Conservation (phyloP, 2,113 vertebrate species). For the Arothron firmamentum region DNA sequence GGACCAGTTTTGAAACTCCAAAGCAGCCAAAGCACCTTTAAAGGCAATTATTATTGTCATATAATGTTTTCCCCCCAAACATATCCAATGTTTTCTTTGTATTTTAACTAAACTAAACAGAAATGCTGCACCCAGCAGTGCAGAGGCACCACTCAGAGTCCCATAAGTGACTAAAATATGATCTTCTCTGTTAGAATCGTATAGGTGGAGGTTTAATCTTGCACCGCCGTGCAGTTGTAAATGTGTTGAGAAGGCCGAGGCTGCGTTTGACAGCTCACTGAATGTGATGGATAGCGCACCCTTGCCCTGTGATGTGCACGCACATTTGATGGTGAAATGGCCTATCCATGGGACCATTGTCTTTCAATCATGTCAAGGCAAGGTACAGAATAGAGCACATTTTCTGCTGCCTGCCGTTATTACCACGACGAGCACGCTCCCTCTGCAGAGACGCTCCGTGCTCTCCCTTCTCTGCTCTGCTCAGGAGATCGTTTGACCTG, state of each 20-base stretch:
- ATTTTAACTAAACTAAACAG: background rate
- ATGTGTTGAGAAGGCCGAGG: constrained; percentile 36
- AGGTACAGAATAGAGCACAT: constrained; percentile 69
- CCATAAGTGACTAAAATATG: constrained; percentile 10
- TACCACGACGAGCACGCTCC: constrained; percentile 58
- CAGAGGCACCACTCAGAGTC: constrained; percentile 1
- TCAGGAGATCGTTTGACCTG: constrained; percentile 34
- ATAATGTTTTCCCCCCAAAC: no score
- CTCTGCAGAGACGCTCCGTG: constrained; percentile 32
- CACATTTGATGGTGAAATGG: constrained; percentile 76
- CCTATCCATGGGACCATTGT: constrained; percentile 73
- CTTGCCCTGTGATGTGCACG: constrained; percentile 74
- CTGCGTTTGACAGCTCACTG: constrained; percentile 68
- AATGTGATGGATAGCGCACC: constrained; percentile 73
- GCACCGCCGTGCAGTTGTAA: constrained; percentile 53
- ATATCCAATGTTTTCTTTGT: background rate
- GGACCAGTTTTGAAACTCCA: no score
- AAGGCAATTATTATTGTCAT: no score
- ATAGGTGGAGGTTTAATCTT: constrained; percentile 54
- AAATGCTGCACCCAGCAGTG: background rate
- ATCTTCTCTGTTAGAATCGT: constrained; percentile 33
- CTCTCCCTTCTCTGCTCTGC: constrained; percentile 18
- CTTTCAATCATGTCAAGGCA: constrained; percentile 76
- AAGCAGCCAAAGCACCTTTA: no score
- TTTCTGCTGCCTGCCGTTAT: constrained; percentile 67